Base-by-base conservation (phyloP, 1,140 invertebrate genomes). In the Heliconius melpomene region DNA sequence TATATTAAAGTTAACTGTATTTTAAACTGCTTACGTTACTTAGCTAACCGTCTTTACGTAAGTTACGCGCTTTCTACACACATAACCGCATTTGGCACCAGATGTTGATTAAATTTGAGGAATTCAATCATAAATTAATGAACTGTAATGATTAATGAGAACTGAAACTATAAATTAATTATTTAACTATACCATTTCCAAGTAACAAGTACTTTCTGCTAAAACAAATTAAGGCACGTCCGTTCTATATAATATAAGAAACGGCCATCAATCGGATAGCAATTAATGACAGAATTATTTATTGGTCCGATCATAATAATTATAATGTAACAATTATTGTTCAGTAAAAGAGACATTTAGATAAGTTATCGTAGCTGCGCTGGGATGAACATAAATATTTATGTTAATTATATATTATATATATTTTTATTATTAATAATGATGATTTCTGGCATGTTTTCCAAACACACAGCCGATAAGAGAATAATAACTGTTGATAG, bases 261-360 rank as follows among this genome's bases (percentile, higher is more conserved):
- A 89, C 87, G 88, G 88, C 90, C 87, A 85, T 87, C 88, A 91
- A 89, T 90, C 87, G 87, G 18, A 81, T 18, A 52, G 77, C 87
- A 88, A 90, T 77, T 81, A 88, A 90, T 90, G 86, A 84, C 72
- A 46, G 85, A 80, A 86, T 91, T 88, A 93, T 92, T 91, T 93
- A 93, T 92, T 89, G 88, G 70, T 79, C 77, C 74, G 84, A 85
- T 82, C 82, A 90, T 89, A 90, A 92, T 93, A 92, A 93, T 93
- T 92, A 91, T 91, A 93, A 87, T 92, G 88, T 93, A 88, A 92
- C 89, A 88, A 91, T 93, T 88, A 92, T 90, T 91, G 89, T 91
- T 87, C 86, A 86, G 88, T 92, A 88, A 91, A 88, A 85, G 81
- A 87, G 79, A 88, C 90, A 89, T 91, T 91, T 86, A 92, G 91